Percentiles rank a stretch among this genome's conserved stretches.
phyloP scores from a whole-genome alignment of 2,113 vertebrate genomes.

The Anarrhichthys ocellatus region DNA sequence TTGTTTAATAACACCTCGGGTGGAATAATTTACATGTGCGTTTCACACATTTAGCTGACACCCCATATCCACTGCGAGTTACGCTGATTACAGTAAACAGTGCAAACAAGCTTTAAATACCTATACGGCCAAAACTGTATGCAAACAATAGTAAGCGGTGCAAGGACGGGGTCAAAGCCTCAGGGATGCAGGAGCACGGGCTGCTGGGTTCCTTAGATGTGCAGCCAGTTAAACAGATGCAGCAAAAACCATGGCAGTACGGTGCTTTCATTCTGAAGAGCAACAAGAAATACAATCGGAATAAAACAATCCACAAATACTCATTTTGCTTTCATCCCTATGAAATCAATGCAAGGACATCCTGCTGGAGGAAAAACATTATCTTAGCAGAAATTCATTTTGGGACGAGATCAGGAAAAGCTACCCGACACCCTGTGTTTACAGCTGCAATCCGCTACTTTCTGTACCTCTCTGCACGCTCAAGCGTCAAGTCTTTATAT shows the following conservation, averaged over 20 bases:
- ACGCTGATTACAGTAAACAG: conserved; percentile 70
- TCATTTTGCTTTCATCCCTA: not conserved
- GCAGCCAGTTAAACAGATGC: not conserved
- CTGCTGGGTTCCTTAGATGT: not conserved
- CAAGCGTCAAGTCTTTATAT: not conserved
- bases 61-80: conserved; percentile 26
- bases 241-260: not conserved
- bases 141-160: conserved; percentile 29
- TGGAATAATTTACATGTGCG: conserved; percentile 63
- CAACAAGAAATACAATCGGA: no score
- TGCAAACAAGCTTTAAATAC: conserved; percentile 58
- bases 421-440: not conserved
- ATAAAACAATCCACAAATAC: not conserved
- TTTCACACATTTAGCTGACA: conserved; percentile 65
- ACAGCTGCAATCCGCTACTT: not conserved
- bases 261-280: not conserved
- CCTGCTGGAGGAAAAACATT: not conserved
- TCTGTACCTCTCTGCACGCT: not conserved
- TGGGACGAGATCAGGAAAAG: not conserved
- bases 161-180: not conserved
- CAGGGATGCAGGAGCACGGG: not conserved
- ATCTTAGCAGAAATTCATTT: not conserved
- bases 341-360: not conserved
- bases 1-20: conserved; percentile 69
- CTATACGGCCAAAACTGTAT: conserved; percentile 28